Evolutionary conservation across 37 sponge, comb jelly and placozoan genomes (phyloP), one percentile per base, ranked within the genome.

Genomic region (Axinella damicornis): DNA sequence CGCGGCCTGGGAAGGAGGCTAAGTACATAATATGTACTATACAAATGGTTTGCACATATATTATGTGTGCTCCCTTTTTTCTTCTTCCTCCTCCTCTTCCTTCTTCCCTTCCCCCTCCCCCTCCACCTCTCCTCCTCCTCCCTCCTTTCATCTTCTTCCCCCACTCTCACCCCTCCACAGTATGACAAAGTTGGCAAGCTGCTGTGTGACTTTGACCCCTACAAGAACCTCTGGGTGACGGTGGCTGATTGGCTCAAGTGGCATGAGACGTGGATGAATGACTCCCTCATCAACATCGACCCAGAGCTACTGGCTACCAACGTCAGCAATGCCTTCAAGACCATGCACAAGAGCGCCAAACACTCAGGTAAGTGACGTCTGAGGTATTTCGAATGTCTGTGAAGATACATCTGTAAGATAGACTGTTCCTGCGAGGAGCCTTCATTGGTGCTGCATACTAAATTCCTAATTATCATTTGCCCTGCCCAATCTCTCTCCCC

Each of bases 211-310:
- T 98, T 98, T 87, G 99, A 98, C 69, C 95, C 96, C 11, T 98
- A 82, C 84, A 98, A 94, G 94, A 98, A 98, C 83, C 80, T 98
- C 57, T 98, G 99, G 99, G 74, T 88, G 53, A 96, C 96, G 12
- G 92, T 91, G 20, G 93, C 99, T 40, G 97, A 99, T 57, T 99
- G 99, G 99, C 77, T 78, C 76, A 87, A 89, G 74, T 96, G 93
- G 89, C 88, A 96, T 36, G 96, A 98, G 85, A 88, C 81, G 55
- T 98, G 99, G 99, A 98, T 96, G 96, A 94, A 98, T 61, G 96
- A 98, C 81, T 85, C 99, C 56, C 87, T 98, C 41, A 79, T 85
- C 63, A 94, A 92, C 81, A 96, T 98, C 57, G 96, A 98, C 77
- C 93, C 99, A 54, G 99, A 98, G 56, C 83, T 89, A 27, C 83